Evolutionary conservation across 2,113 vertebrate genomes (phyloP).

Genomic region (Vimba vimba): DNA sequence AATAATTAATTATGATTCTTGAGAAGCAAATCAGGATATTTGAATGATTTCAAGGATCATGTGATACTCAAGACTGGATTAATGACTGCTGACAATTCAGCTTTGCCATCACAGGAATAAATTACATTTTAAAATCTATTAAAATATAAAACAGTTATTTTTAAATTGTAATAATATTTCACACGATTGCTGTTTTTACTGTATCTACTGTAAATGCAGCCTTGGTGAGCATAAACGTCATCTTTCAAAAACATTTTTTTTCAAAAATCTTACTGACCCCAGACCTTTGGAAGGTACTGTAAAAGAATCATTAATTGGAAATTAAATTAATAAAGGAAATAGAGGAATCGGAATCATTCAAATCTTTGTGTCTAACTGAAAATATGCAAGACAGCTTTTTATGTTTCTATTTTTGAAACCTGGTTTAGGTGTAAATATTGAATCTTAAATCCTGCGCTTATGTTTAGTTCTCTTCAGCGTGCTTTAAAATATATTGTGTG

Average conservation of each 20-base stretch:
- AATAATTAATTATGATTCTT: background rate
- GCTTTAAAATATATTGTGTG: constrained; percentile 2
- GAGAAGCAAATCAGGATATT: background rate
- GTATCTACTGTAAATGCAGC: background rate
- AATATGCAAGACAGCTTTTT: background rate
- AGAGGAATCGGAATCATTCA: background rate
- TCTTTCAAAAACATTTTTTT: background rate
- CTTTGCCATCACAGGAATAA: background rate
- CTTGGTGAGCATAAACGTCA: background rate
- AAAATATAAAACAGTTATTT: background rate
- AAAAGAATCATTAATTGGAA: background rate
- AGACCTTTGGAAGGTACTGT: background rate
- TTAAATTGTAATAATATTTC: background rate
- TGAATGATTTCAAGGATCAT: background rate
- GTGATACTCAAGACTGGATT: too few relatives aligned
- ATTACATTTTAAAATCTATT: background rate
- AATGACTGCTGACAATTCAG: too few relatives aligned
- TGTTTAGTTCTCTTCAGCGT: background rate
- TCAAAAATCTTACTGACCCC: background rate
- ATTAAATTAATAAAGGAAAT: background rate
- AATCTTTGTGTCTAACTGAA: background rate
- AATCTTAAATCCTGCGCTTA: background rate
- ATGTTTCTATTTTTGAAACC: too few relatives aligned
- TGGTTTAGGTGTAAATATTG: background rate
- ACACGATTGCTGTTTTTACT: background rate